Evolutionary conservation across 2,888 invertebrate species (phyloP).

Genomic region (Rugalucina vietnamica): DNA sequence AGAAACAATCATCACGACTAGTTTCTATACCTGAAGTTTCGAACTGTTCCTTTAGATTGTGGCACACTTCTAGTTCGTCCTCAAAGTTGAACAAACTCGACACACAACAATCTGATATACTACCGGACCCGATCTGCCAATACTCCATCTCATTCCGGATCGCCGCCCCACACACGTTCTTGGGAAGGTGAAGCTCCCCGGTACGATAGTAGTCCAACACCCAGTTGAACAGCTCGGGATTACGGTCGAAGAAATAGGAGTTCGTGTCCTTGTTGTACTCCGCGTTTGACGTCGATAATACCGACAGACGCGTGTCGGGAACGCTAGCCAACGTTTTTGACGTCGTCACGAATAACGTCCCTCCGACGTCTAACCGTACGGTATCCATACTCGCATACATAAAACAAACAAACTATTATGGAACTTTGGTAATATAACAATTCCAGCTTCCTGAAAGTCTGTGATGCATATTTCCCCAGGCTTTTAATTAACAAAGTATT

Average conservation of each 20-base stretch:
- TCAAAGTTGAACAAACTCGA: conserved; percentile 50
- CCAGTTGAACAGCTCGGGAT: conserved; percentile 71
- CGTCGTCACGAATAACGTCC: conserved; percentile 58
- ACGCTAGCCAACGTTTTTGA: conserved; percentile 44
- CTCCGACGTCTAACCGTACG: conserved; percentile 60
- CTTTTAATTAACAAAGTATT: too few relatives aligned
- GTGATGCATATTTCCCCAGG: too few relatives aligned
- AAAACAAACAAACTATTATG: too few relatives aligned
- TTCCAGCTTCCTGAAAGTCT: too few relatives aligned
- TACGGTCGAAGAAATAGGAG: conserved; percentile 75
- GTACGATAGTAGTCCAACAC: conserved; percentile 74
- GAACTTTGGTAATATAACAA: too few relatives aligned
- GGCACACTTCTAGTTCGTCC: conserved; percentile 54
- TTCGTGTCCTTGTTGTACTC: conserved; percentile 57
- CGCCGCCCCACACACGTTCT: conserved; percentile 71
- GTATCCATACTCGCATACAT: conserved; percentile 32
- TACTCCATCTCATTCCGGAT: conserved; percentile 71
- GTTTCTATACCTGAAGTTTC: conserved; percentile 39
- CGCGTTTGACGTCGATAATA: conserved; percentile 34
- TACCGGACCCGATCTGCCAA: conserved; percentile 70
- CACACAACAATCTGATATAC: conserved; percentile 74
- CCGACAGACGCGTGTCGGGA: conserved; percentile 57
- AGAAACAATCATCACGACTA: too few relatives aligned
- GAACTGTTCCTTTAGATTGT: conserved; percentile 52
- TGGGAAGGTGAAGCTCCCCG: conserved; percentile 73